Conservation (phyloP, 2,113 vertebrate genomes). For the Verasper variegatus region DNA sequence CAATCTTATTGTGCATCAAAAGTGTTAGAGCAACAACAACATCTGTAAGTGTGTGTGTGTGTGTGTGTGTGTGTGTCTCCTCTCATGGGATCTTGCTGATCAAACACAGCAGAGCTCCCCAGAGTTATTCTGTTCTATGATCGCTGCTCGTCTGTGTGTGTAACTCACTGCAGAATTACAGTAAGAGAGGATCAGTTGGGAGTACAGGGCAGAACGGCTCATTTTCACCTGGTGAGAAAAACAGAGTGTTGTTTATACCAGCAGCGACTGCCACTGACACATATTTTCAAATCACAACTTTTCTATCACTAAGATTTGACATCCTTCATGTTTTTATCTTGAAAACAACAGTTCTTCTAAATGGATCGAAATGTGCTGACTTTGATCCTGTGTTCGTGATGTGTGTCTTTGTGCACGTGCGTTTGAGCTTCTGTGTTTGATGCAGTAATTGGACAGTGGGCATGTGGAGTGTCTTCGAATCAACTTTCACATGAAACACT, state of each 20-base stretch:
- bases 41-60: background rate
- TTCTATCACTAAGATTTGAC: background rate
- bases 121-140: slow-evolving; percentile 57
- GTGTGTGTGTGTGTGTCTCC: background rate
- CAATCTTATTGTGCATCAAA: background rate
- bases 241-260: background rate
- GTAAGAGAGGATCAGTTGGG: slow-evolving; percentile 42
- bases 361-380: background rate
- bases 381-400: background rate
- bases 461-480: slow-evolving; percentile 1
- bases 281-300: background rate
- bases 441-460: slow-evolving; percentile 35
- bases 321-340: background rate
- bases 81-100: slow-evolving; percentile 54
- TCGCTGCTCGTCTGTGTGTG: slow-evolving; percentile 20
- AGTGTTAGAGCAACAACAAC: no score
- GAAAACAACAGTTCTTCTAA: slow-evolving; percentile 10
- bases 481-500: slow-evolving; percentile 24
- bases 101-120: slow-evolving; percentile 63
- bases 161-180: slow-evolving; percentile 29
- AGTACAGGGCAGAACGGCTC: background rate
- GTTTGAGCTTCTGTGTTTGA: slow-evolving; percentile 11
- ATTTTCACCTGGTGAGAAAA: background rate
- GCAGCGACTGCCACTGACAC: background rate
- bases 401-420: background rate